Conservation (phyloP, 1,140 invertebrate species). For the Eriosoma lanigerum region DNA sequence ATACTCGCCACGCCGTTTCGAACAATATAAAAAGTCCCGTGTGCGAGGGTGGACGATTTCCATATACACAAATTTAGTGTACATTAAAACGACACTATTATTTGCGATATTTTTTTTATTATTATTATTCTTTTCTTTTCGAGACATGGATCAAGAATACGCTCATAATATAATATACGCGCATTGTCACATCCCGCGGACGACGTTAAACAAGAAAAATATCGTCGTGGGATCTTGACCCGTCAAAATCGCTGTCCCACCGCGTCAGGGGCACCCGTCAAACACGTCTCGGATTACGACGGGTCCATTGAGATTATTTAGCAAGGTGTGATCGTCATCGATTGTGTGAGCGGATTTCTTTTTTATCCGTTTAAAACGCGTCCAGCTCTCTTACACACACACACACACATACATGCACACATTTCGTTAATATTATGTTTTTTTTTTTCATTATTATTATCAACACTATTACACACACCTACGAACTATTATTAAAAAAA, state of each 20-base stretch:
- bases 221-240: constrained; percentile 36
- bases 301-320: constrained; percentile 32
- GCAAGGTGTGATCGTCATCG: constrained; percentile 30
- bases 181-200: constrained; percentile 7
- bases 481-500: constrained; percentile 16
- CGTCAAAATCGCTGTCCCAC: neutral
- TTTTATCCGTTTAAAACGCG: constrained; percentile 45
- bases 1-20: neutral
- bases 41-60: constrained; percentile 18
- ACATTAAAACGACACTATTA: constrained; percentile 37
- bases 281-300: constrained; percentile 39
- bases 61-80: constrained; percentile 34
- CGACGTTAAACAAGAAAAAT: constrained; percentile 33
- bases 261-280: neutral
- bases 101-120: constrained; percentile 28
- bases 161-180: too few relatives aligned
- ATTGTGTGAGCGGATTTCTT: constrained; percentile 17
- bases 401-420: neutral
- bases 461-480: neutral
- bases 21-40: too few relatives aligned
- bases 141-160: constrained; percentile 29
- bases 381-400: neutral
- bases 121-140: neutral
- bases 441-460: constrained; percentile 25
- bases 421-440: constrained; percentile 5